Conservation (phyloP, 2,888 invertebrate genomes). For the Drosophila maculinotata region DNA sequence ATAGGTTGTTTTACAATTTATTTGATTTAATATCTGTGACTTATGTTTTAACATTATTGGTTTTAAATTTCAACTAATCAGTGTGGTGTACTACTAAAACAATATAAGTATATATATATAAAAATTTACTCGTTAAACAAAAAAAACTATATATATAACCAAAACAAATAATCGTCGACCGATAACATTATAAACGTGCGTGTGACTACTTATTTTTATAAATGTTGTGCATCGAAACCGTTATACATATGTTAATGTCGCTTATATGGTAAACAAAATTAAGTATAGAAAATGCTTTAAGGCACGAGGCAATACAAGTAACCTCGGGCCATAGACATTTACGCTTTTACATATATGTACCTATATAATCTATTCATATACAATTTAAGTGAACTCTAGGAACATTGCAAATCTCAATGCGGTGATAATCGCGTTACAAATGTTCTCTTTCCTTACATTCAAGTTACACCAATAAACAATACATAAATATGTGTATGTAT, state of each 20-base stretch:
- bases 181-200: slow-evolving; percentile 47
- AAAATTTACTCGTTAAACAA: slow-evolving; percentile 15
- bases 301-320: slow-evolving; percentile 25
- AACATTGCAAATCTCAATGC: slow-evolving; percentile 54
- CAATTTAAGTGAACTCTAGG: slow-evolving; percentile 42
- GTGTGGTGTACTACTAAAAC: slow-evolving; percentile 35
- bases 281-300: slow-evolving; percentile 54
- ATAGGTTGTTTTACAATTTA: slow-evolving; percentile 49
- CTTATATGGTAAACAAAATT: slow-evolving; percentile 44
- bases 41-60: slow-evolving; percentile 48
- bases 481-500: slow-evolving; percentile 8
- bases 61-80: slow-evolving; percentile 55
- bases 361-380: slow-evolving; percentile 13
- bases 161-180: slow-evolving; percentile 46
- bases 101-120: slow-evolving; percentile 28
- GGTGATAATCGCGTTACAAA: slow-evolving; percentile 22
- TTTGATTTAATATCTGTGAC: slow-evolving; percentile 54
- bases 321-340: slow-evolving; percentile 32
- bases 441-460: slow-evolving; percentile 14
- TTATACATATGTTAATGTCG: slow-evolving; percentile 33
- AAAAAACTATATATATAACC: slow-evolving; percentile 19
- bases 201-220: slow-evolving; percentile 46
- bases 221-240: slow-evolving; percentile 52
- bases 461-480: slow-evolving; percentile 26
- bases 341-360: slow-evolving; percentile 13